Percentiles rank a stretch among this genome's conserved stretches.
Evolutionary conservation across 2,797 vertebrate species (phyloP).

Genomic region (Lagodon rhomboides): DNA sequence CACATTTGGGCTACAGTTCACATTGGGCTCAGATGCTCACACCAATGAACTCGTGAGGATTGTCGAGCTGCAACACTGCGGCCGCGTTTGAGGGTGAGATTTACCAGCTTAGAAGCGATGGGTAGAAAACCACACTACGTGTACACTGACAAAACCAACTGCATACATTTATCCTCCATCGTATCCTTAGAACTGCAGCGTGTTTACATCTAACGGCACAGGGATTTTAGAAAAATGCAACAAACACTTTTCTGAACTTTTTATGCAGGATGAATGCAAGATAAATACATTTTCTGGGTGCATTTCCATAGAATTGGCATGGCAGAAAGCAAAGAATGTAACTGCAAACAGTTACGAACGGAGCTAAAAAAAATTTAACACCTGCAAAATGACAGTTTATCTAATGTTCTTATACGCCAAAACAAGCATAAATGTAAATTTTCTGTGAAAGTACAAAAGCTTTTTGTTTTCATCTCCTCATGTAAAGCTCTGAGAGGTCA

Average conservation of each 20-base stretch:
- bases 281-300: neutral
- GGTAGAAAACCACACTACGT: constrained; percentile 35
- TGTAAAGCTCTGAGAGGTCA: neutral
- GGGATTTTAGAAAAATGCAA: neutral
- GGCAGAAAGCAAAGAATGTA: neutral
- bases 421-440: neutral
- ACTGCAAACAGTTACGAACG: neutral
- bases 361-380: neutral
- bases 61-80: constrained; percentile 35
- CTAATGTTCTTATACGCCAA: neutral
- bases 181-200: neutral
- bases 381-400: neutral
- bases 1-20: constrained; percentile 73
- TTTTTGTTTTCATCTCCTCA: neutral
- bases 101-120: constrained; percentile 58
- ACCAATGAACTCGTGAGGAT: constrained; percentile 59
- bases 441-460: constrained; percentile 11
- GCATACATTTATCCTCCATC: constrained; percentile 10
- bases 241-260: neutral
- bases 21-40: constrained; percentile 74
- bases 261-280: neutral
- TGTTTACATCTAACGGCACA: neutral
- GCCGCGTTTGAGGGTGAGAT: constrained; percentile 56
- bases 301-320: neutral
- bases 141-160: constrained; percentile 32